Base-by-base conservation (phyloP, 2,888 invertebrate genomes). In the Drosophila imparisetae region DNA sequence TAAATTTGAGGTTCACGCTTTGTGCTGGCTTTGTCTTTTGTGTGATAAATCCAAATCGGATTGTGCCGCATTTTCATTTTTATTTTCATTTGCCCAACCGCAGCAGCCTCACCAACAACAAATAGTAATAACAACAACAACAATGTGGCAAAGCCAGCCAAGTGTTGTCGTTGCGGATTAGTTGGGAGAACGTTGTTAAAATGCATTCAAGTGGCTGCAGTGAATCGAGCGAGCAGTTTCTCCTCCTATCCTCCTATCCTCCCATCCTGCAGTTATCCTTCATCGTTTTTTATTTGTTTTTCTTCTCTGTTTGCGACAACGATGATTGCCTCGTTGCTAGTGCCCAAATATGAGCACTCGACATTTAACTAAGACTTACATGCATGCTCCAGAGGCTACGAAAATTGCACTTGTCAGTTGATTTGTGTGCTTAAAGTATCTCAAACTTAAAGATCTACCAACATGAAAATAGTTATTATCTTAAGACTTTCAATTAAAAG, bases 91-190 rank as follows among this genome's bases (percentile, higher is more conserved):
- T 66, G 59, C 54, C 55, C 58, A 59, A 68, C 68, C 59, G 50
- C 72, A 68, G 54, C 55, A 54, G 36, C 49, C 40, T 18, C 38
- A 62, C 34, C 50, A 32, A 24, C 63, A 64, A 21, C 54, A 61
- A 61, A 42, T 66, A 65, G 42, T 40, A n/a, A n/a, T 4, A 42
- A 21, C n/a, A 29, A 13, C 34, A 54, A 59, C 34, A 54, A 59
- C 70, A 72, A 72, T 57, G 32, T 32, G 21, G 48, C 21, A 72
- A 72, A 75, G 70, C 68, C 73, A 69, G 60, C 72, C 78, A 66
- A 81, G 81, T 76, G 76, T 81, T 88, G 81, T 86, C 86, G 86
- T 83, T 85, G 75, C 75, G 83, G 85, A 85, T 85, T 85, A 88
- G 79, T 63, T 57, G 79, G 63, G 34, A 29, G 75, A 85, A 77